These are phyloP conservation scores for Pterocles orientalis DNA, from an alignment of 2,113 vertebrate species.

Conservation along the genomic window DNA sequence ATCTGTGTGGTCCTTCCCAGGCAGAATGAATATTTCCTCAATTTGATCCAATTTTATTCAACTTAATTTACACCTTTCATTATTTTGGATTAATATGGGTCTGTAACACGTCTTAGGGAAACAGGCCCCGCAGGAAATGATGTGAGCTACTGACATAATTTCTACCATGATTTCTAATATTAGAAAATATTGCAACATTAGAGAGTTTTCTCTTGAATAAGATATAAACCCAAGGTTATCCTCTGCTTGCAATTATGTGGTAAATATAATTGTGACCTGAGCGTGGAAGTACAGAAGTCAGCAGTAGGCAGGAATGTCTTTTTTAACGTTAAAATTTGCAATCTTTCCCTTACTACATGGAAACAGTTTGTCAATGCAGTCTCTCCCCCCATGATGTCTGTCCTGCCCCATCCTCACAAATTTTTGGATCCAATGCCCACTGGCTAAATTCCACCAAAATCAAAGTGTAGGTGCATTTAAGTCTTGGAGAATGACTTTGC, in stretches of 20 bases:
- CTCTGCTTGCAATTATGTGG: background rate
- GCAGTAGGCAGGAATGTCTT: background rate
- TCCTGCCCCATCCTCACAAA: background rate
- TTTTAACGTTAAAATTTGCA: background rate
- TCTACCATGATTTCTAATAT: background rate
- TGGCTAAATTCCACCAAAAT: background rate
- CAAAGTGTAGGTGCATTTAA: background rate
- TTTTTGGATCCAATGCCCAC: background rate
- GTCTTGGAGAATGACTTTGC: background rate
- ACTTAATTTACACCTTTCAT: constrained; percentile 40
- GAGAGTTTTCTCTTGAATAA: background rate
- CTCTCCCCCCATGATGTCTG: background rate
- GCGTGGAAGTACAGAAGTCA: background rate
- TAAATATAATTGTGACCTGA: background rate
- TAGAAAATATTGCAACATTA: background rate
- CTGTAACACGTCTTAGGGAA: background rate
- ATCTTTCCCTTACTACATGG: constrained; percentile 26
- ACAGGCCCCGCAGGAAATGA: background rate
- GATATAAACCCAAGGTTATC: background rate
- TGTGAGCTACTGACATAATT: background rate
- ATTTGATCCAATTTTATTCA: background rate
- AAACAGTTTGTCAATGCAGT: background rate
- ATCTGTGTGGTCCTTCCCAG: background rate
- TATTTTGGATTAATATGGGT: background rate
- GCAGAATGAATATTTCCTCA: constrained; percentile 37